A percentile compares a stretch with the other conserved stretches of the same genome.
These are phyloP conservation scores for Pterocles orientalis DNA, from an alignment of 2,113 vertebrate species.

Conservation along the genomic window DNA sequence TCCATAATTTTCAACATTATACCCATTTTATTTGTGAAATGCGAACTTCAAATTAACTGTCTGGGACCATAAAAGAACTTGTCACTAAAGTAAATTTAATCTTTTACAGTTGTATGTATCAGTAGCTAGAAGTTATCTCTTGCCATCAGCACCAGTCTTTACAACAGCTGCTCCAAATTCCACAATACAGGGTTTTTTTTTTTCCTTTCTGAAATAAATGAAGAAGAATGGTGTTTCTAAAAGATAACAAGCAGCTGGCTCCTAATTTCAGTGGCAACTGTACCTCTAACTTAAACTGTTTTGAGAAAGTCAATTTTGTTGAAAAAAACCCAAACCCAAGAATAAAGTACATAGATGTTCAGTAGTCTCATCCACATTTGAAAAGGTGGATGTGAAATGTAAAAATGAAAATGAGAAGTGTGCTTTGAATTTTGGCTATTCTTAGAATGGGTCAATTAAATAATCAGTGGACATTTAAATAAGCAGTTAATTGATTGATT, in stretches of 20 bases:
- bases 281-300: not conserved
- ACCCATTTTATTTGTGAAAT: not conserved
- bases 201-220: not conserved
- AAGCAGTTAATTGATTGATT: not conserved
- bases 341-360: not conserved
- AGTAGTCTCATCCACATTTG: not conserved
- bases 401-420: no score
- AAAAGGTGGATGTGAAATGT: not conserved
- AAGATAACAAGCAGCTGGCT: not conserved
- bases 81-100: not conserved
- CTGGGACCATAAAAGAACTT: not conserved
- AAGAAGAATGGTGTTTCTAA: not conserved
- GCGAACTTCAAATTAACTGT: not conserved
- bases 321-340: not conserved
- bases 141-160: not conserved
- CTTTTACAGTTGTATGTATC: not conserved
- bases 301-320: not conserved
- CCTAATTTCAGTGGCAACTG: not conserved
- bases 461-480: not conserved
- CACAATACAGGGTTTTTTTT: not conserved
- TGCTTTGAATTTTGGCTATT: not conserved
- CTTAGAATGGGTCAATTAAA: not conserved
- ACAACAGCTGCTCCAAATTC: not conserved
- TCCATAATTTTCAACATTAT: not conserved
- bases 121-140: not conserved